Conservation (phyloP, 2,113 vertebrate species). For the Poicephalus gulielmi region DNA sequence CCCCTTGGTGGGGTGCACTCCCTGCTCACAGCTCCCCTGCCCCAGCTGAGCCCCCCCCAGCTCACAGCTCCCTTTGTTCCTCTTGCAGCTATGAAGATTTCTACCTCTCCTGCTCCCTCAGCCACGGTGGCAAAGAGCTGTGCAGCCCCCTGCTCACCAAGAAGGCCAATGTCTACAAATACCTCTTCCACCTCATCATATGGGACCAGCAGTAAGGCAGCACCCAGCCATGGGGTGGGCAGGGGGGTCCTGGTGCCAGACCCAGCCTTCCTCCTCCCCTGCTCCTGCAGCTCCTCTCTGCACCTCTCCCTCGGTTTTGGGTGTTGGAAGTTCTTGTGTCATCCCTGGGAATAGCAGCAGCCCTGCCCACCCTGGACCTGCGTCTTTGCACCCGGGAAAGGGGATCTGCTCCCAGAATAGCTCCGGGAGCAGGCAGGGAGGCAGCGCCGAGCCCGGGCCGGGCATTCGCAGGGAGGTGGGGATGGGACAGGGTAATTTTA, state of each 20-base stretch:
- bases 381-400: not conserved
- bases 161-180: conserved; percentile 90
- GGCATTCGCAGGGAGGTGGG: not conserved
- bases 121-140: conserved; percentile 89
- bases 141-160: conserved; percentile 92
- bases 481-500: conserved; percentile 54
- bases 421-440: not conserved
- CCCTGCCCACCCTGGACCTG: not conserved
- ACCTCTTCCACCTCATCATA: conserved; percentile 95
- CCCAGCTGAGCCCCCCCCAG: not conserved
- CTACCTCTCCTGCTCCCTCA: conserved; percentile 96
- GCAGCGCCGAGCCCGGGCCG: not conserved
- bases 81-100: conserved; percentile 91
- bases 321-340: not conserved
- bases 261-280: not conserved
- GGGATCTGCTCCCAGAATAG: conserved; percentile 64
- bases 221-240: not conserved
- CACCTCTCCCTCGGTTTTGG: rapidly evolving
- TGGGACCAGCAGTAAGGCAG: conserved; percentile 96
- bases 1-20: not conserved
- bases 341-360: not conserved
- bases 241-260: not conserved
- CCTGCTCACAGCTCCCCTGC: rapidly evolving
- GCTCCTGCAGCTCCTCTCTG: not conserved
- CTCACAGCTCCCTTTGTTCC: not conserved